Conservation (phyloP, 2,888 invertebrate genomes). For the Monopis laevigella region DNA sequence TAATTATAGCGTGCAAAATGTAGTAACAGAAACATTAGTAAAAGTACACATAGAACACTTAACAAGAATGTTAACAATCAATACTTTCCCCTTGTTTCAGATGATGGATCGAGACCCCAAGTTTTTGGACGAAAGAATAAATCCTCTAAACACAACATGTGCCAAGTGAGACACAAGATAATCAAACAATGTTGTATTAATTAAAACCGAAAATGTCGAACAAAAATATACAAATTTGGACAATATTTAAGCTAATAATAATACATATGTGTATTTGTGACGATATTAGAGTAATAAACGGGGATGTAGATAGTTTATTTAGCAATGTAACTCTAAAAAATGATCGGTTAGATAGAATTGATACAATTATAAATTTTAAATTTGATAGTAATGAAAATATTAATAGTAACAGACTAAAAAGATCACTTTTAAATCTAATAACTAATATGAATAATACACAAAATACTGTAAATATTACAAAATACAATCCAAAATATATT, state of each 20-base stretch:
- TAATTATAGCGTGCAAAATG: no score
- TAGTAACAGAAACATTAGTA: no score
- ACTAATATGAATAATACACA: background rate
- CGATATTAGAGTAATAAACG: background rate
- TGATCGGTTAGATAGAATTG: background rate
- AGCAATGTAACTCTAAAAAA: background rate
- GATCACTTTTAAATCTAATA: background rate
- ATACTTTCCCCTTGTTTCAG: constrained; percentile 9
- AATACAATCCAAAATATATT: background rate
- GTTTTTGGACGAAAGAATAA: no score
- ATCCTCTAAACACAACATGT: no score
- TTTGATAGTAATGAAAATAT: background rate
- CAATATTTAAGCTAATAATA: background rate
- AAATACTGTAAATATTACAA: background rate
- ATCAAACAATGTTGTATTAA: no score
- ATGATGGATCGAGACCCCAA: constrained; percentile 10
- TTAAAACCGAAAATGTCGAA: background rate
- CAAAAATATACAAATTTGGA: background rate
- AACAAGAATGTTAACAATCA: constrained; percentile 9
- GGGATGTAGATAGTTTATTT: no score
- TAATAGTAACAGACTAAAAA: constrained; percentile 5
- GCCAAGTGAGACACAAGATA: no score
- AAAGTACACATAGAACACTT: no score
- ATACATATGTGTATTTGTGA: background rate
- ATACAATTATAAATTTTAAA: background rate